Percentiles rank a stretch among this genome's conserved stretches.
phyloP scores from a whole-genome alignment of 2,797 vertebrate genomes.

The Pantherophis vulpinus region DNA sequence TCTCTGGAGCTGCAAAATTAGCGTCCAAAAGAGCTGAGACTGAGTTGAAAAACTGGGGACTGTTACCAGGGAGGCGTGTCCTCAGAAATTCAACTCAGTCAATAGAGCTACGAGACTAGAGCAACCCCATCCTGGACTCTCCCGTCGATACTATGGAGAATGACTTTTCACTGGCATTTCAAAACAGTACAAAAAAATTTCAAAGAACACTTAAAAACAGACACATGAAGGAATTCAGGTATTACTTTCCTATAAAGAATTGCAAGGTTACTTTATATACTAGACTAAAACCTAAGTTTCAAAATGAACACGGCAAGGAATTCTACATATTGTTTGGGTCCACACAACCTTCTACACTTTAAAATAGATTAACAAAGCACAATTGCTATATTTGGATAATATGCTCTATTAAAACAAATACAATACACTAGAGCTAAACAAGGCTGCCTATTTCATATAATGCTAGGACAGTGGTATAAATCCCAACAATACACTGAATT shows the following conservation, averaged over 20 bases:
- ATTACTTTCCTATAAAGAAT: neutral
- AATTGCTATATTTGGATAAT: neutral
- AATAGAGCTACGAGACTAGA: no score
- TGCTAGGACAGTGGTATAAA: neutral
- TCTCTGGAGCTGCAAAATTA: no score
- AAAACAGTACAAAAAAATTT: neutral
- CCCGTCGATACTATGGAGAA: neutral
- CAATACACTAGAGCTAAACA: neutral
- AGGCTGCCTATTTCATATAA: neutral
- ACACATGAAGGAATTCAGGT: neutral
- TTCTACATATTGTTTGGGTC: neutral
- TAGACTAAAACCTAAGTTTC: neutral
- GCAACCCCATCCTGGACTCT: no score
- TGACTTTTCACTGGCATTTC: neutral
- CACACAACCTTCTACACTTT: neutral
- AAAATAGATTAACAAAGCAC: neutral
- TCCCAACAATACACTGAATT: neutral
- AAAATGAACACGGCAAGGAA: neutral
- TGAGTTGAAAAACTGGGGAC: no score
- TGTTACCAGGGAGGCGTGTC: no score
- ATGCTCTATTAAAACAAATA: neutral
- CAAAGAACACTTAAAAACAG: neutral
- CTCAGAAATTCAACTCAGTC: no score
- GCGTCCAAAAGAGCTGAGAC: no score
- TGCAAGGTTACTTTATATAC: neutral